These are phyloP conservation scores for Acyrthosiphon pisum DNA, from an alignment of 1,140 invertebrate genomes.

Conservation along the genomic window DNA sequence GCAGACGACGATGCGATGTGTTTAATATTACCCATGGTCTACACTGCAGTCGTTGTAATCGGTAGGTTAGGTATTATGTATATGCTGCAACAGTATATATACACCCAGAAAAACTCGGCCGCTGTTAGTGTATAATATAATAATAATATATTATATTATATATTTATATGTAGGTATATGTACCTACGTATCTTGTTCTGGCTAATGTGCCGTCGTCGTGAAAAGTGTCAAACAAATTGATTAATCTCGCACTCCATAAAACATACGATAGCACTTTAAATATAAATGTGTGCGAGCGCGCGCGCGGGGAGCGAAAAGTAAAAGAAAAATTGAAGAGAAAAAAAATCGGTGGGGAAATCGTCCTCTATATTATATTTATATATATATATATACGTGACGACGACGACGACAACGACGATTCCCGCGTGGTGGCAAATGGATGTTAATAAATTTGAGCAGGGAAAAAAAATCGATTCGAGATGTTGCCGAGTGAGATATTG, in stretches of 20 bases:
- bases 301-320: not conserved
- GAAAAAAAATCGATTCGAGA: constrained; percentile 45
- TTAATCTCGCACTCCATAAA: constrained; percentile 55
- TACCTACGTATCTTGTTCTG: constrained; percentile 45
- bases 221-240: constrained; percentile 54
- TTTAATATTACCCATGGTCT: not conserved
- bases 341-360: constrained; percentile 26
- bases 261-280: constrained; percentile 56
- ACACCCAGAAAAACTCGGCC: not conserved
- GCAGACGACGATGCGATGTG: not conserved
- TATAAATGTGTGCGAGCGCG: not conserved
- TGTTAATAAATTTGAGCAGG: constrained; percentile 49
- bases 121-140: not conserved
- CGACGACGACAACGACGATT: not conserved
- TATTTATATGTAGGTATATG: not conserved
- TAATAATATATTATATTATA: not conserved
- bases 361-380: not conserved
- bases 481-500: constrained; percentile 51
- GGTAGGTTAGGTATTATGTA: not conserved
- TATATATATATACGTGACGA: not conserved
- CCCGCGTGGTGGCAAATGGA: constrained; percentile 37
- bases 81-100: not conserved
- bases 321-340: constrained; percentile 21
- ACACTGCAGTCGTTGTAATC: not conserved
- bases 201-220: constrained; percentile 50